These are phyloP conservation scores for Menidia beryllina DNA, from an alignment of 2,113 vertebrate species.

Conservation along the genomic window DNA sequence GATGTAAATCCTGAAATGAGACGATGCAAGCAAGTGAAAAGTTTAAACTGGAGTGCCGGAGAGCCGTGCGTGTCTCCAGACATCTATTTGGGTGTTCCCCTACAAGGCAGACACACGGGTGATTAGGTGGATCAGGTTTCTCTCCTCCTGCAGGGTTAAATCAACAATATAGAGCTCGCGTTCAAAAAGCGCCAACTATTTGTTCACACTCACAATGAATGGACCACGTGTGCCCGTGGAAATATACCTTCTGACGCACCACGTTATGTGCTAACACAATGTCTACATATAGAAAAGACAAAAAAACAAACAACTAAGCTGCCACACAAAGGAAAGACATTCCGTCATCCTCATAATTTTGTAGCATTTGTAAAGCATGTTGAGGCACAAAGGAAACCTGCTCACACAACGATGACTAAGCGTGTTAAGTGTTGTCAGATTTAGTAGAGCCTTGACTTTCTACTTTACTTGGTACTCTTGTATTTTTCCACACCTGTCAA, in stretches of 20 bases:
- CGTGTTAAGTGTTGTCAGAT: slow-evolving; percentile 2
- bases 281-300: slow-evolving; percentile 1
- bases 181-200: slow-evolving; percentile 40
- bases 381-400: slow-evolving; percentile 15
- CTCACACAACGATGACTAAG: slow-evolving; percentile 8
- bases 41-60: slow-evolving; percentile 48
- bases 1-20: not conserved
- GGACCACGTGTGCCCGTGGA: not conserved
- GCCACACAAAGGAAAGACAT: slow-evolving; percentile 6
- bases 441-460: not conserved
- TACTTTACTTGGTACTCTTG: not conserved
- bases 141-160: slow-evolving; percentile 40
- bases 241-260: slow-evolving; percentile 4
- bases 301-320: slow-evolving; percentile 13
- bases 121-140: slow-evolving; percentile 61
- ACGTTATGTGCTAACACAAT: not conserved
- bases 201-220: not conserved
- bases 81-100: slow-evolving; percentile 47
- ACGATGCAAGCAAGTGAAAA: slow-evolving; percentile 30
- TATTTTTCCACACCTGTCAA: slow-evolving; percentile 10
- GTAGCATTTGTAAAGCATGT: slow-evolving; percentile 3
- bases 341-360: not conserved
- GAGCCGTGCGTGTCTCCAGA: slow-evolving; percentile 8
- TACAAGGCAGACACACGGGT: slow-evolving; percentile 37
- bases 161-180: slow-evolving; percentile 46